Conservation (phyloP, 1,140 invertebrate genomes). For the Pollicipes pollicipes region DNA sequence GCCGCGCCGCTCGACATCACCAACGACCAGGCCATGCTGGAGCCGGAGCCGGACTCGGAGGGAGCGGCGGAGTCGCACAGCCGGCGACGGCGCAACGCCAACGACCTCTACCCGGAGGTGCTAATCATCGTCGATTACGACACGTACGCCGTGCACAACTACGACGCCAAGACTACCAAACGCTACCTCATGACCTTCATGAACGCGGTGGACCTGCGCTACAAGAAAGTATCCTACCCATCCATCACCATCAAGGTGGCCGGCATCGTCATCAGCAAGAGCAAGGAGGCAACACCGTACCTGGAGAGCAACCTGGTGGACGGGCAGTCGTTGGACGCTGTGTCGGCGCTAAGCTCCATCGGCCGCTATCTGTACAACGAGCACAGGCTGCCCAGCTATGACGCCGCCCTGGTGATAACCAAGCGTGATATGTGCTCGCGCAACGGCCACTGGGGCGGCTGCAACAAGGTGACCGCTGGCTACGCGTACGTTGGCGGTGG, state of each 20-base stretch:
- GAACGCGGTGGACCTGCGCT: constrained; percentile 84
- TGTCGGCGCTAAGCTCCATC: constrained; percentile 83
- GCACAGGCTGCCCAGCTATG: constrained; percentile 77
- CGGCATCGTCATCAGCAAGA: constrained; percentile 55
- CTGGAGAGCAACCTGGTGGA: constrained; percentile 81
- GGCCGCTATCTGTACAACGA: constrained; percentile 91
- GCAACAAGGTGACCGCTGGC: constrained; percentile 1
- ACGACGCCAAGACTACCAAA: constrained; percentile 77
- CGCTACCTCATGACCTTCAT: constrained; percentile 88
- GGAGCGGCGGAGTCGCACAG: too few relatives aligned
- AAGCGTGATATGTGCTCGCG: constrained; percentile 45
- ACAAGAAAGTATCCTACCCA: constrained; percentile 81
- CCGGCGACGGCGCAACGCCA: too few relatives aligned
- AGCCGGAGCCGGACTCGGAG: too few relatives aligned
- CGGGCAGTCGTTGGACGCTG: constrained; percentile 80
- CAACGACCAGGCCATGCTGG: too few relatives aligned
- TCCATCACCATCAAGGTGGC: constrained; percentile 89
- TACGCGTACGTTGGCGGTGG: too few relatives aligned
- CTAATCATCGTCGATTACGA: too few relatives aligned
- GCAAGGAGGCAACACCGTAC: constrained; percentile 83
- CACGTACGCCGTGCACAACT: too few relatives aligned
- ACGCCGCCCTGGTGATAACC: constrained; percentile 85
- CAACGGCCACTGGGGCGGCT: too few relatives aligned
- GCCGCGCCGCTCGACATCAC: too few relatives aligned
- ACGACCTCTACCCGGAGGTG: too few relatives aligned